A percentile compares a stretch with the other conserved stretches of the same genome.
Evolutionary conservation across 2,797 vertebrate species (phyloP).

Genomic region (Phyllotis vaccarum): DNA sequence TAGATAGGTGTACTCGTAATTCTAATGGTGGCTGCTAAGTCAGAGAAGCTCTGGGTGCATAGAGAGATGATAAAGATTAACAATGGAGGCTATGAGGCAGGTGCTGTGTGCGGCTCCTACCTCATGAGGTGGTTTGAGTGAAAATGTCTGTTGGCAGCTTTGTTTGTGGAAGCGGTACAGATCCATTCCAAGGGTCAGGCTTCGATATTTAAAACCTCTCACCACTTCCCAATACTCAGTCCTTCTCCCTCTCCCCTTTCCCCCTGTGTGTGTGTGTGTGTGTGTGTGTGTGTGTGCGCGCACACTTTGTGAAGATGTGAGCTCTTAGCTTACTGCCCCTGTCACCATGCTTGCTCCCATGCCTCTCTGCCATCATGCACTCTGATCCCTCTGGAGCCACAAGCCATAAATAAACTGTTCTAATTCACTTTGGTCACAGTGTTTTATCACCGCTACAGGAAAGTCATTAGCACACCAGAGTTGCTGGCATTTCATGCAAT

Average conservation of each 20-base stretch:
- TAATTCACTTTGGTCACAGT: fast-evolving
- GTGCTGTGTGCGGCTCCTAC: background rate
- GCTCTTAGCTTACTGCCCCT: background rate
- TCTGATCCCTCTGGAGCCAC: background rate
- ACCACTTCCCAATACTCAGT: too few species aligned
- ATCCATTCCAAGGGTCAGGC: background rate
- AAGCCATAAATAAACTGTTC: background rate
- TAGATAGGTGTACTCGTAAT: background rate
- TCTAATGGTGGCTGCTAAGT: background rate
- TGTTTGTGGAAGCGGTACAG: background rate
- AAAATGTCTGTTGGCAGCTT: background rate
- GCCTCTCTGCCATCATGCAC: background rate
- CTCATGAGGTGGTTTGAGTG: background rate
- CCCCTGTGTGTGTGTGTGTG: too few species aligned
- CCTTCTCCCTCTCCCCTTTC: too few species aligned
- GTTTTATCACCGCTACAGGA: background rate
- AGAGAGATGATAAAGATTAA: background rate
- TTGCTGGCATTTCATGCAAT: background rate
- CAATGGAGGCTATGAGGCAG: background rate
- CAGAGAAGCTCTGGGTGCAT: background rate
- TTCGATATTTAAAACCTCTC: background rate
- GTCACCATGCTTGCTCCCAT: background rate
- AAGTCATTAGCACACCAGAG: too few species aligned
- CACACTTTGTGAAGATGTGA: background rate
- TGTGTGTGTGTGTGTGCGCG: too few species aligned